Evolutionary conservation across 64 coral and sea anemone genomes (phyloP), one percentile per base, ranked within the genome.

Genomic region (Pocillopora damicornis): DNA sequence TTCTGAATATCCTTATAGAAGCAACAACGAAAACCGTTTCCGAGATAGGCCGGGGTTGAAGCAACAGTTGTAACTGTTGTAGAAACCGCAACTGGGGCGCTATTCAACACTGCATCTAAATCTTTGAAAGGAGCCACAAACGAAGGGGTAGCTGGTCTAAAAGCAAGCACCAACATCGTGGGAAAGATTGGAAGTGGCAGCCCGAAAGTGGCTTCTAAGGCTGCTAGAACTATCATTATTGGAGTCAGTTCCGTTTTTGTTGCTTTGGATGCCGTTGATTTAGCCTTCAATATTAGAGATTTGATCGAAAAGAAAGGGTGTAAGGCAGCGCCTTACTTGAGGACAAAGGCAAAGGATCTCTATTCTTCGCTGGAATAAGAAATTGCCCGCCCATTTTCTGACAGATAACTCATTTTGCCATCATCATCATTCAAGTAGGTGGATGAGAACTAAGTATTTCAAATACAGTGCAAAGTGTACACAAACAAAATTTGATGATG

Each of bases 201-300:
- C 42, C 1, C 67, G 25, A 23, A n/a, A n/a, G 5, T 23, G 67
- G 67, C 20, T n/a, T 20, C 67, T 0, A 71, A 71, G 6, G 67
- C 67, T 23, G 67, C 67, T 71, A n/a, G n/a, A 23, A 23, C 7
- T 25, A 2, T 23, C 20, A 71, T 71, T 23, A 71, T 71, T 71
- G 67, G 67, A n/a, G 5, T 71, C 1, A 71, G 67, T 23, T 5
- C 67, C 11, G 67, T 71, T 20, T 71, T 26, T 71, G 22, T 71
- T 11, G 67, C 12, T 5, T 71, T 20, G 22, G 67, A 71, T 71
- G 67, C 67, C 11, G 67, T 71, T 20, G 67, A 71, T 71, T 23
- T 71, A 23, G 67, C 20, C 67, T 71, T 71, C 67, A 71, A 71
- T 10, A 71, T 71, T n/a, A 71, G 67, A 71, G 67, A 71, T 71